Evolutionary conservation across 2,113 vertebrate genomes (phyloP).

Genomic region (Rhinichthys klamathensis): DNA sequence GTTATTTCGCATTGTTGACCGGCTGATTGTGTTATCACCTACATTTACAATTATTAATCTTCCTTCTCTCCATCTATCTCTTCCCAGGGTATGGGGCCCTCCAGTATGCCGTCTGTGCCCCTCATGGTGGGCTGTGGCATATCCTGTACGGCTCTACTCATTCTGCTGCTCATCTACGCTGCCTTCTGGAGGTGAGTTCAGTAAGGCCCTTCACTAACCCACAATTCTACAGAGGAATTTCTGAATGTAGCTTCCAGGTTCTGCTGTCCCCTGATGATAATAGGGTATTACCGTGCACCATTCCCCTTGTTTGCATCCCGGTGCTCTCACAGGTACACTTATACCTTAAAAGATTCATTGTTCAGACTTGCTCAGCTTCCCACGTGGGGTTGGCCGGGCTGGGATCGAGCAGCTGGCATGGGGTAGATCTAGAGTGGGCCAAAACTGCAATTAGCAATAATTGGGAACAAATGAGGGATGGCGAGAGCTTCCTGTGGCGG

Average conservation of each 20-base stretch:
- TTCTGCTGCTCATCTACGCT: slow-evolving; percentile 92
- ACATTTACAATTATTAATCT: background rate
- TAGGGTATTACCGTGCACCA: background rate
- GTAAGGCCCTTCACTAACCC: background rate
- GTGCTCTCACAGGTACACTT: slow-evolving; percentile 15
- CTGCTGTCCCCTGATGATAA: background rate
- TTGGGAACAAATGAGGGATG: slow-evolving; percentile 66
- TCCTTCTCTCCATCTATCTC: slow-evolving; percentile 22
- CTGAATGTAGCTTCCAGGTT: background rate
- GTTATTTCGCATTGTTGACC: background rate
- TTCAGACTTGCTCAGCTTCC: slow-evolving; percentile 24
- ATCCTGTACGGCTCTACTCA: slow-evolving; percentile 93
- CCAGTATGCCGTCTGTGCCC: slow-evolving; percentile 88
- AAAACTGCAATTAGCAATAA: slow-evolving; percentile 64
- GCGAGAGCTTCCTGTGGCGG: slow-evolving; percentile 32
- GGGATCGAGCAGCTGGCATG: slow-evolving; percentile 29
- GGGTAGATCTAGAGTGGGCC: slow-evolving; percentile 47
- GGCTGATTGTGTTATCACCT: background rate
- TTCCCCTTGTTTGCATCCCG: background rate
- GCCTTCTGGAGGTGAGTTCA: slow-evolving; percentile 93
- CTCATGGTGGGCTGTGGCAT: slow-evolving; percentile 96
- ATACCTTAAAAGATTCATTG: slow-evolving; percentile 27
- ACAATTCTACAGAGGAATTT: background rate
- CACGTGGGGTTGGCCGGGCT: slow-evolving; percentile 33
- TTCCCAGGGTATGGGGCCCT: slow-evolving; percentile 87